Base-by-base conservation (phyloP, 2,888 invertebrate genomes). In the Seira ritae region DNA sequence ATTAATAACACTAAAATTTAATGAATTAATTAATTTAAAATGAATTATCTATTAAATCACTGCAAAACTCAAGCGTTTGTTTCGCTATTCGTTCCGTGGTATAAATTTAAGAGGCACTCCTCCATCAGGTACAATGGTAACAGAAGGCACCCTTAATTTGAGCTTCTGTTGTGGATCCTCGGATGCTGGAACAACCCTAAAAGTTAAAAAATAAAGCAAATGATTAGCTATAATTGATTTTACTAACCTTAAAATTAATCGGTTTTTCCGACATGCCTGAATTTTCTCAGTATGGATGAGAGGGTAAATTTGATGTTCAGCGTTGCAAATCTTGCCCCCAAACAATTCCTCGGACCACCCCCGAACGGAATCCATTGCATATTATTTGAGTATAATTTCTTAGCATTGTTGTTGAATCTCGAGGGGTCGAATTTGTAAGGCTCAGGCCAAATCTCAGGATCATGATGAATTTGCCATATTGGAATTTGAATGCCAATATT, bases 321-420 rank as follows among this genome's bases (percentile, higher is more conserved):
- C 42, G 87, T 68, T 0, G 89, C 90, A 83, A 90, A 90, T 62
- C 89, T 67, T 76, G 88, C 86, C 22, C 89, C 90, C 42, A 90
- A 86, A 75, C 89, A 90, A 68, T 80, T 87, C 62, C 90, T 80
- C 10, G 71, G 67, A 15, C 84, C 78, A 46, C 12, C 50, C 12
- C 82, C 82, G 77, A 90, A 90, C 0, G 90, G 89, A 23, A 90
- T 84, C 85, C 88, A 90, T 12, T 85, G 46, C 71, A 88, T 84
- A 76, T 88, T 86, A n/a, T 89, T 87, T 76, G 88, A 85, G 17
- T 86, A 86, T 3, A 46, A 19, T 17, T 86, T 86, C 22, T 84
- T 87, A 15, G 87, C 84, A 68, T 86, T 86, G 2, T 84, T 84
- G 19, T 77, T 83, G 81, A 90, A 90, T 65, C 90, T 81, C 0